Evolutionary conservation across 2,888 invertebrate species (phyloP).

Genomic region (Agriopis marginaria): DNA sequence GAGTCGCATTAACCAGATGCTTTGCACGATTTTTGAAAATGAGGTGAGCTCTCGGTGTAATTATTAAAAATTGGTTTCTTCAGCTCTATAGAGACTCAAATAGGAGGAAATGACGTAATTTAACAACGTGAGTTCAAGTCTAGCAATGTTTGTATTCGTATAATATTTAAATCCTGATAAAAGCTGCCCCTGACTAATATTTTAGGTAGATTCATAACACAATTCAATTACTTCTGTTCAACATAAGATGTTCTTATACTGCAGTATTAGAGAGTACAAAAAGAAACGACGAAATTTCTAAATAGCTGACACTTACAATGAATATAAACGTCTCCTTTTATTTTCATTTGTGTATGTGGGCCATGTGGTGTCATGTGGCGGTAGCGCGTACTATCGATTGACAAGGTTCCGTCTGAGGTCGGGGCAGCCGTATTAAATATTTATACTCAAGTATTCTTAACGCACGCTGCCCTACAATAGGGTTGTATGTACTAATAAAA

Average conservation of each 20-base stretch:
- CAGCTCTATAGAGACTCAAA: slow-evolving; percentile 4
- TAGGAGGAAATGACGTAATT: slow-evolving; percentile 13
- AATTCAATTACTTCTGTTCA: neutral
- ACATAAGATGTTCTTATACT: neutral
- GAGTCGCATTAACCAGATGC: no score
- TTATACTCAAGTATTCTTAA: slow-evolving; percentile 63
- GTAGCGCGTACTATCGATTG: slow-evolving; percentile 69
- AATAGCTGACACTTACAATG: slow-evolving; percentile 20
- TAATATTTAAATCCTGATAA: neutral
- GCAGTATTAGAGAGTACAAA: neutral
- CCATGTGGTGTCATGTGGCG: slow-evolving; percentile 54
- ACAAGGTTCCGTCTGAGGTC: slow-evolving; percentile 52
- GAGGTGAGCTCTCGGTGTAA: no score
- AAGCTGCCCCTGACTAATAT: neutral
- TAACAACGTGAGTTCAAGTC: slow-evolving; percentile 6
- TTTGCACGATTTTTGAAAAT: no score
- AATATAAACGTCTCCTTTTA: slow-evolving; percentile 31
- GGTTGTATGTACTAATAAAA: slow-evolving; percentile 7
- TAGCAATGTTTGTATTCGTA: neutral
- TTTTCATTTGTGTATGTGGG: slow-evolving; percentile 38
- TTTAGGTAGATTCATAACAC: neutral
- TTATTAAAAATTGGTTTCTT: slow-evolving; percentile 7
- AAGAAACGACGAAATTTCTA: slow-evolving; percentile 11
- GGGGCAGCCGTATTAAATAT: slow-evolving; percentile 68
- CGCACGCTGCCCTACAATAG: slow-evolving; percentile 50